A percentile compares a stretch with the other conserved stretches of the same genome.
Evolutionary conservation across 2,113 vertebrate genomes (phyloP).

Genomic region (Pholis gunnellus): DNA sequence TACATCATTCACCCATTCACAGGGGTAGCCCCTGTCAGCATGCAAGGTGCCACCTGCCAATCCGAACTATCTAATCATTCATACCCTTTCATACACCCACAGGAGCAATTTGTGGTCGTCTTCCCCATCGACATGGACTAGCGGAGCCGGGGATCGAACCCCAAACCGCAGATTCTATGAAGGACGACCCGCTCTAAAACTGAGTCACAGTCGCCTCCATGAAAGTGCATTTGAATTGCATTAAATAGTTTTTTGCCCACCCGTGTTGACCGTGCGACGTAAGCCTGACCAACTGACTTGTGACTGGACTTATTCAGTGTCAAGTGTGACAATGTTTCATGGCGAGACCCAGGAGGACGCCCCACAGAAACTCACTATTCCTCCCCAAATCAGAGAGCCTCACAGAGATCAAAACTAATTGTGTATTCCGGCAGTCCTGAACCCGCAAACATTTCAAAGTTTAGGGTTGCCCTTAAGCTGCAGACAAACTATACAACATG

Average conservation of each 20-base stretch:
- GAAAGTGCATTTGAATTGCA: neutral
- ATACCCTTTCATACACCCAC: too few relatives aligned
- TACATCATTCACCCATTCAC: too few relatives aligned
- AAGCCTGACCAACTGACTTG: neutral
- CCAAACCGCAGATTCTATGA: too few relatives aligned
- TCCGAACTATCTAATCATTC: too few relatives aligned
- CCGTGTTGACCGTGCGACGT: neutral
- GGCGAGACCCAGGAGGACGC: neutral
- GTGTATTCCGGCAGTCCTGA: neutral
- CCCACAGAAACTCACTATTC: neutral
- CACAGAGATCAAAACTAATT: neutral
- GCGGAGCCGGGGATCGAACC: too few relatives aligned
- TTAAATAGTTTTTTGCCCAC: neutral
- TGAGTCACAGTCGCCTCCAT: too few relatives aligned
- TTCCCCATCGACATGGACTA: too few relatives aligned
- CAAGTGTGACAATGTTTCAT: neutral
- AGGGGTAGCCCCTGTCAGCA: too few relatives aligned
- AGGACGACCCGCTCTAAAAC: too few relatives aligned
- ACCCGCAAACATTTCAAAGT: neutral
- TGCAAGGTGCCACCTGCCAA: too few relatives aligned
- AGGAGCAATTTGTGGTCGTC: too few relatives aligned
- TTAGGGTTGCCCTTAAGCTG: neutral
- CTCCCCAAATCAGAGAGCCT: neutral
- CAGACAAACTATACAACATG: neutral
- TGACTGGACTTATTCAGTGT: neutral